Evolutionary conservation across 2,888 invertebrate genomes (phyloP).

Genomic region (Noctua pronuba): DNA sequence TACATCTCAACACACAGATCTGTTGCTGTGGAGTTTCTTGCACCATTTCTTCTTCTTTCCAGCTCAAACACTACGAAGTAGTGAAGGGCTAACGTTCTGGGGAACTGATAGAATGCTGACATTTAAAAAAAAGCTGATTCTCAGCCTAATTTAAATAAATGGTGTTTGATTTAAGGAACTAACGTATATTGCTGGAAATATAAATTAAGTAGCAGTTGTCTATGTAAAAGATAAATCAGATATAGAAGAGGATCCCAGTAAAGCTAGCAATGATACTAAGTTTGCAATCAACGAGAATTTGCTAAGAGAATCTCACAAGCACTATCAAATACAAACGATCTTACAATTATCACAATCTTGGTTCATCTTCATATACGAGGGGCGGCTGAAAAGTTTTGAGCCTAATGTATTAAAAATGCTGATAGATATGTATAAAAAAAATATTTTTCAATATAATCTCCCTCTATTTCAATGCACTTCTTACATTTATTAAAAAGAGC

Average conservation of each 20-base stretch:
- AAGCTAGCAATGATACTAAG: not conserved
- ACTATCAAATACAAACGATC: slow-evolving; percentile 38
- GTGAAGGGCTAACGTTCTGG: not conserved
- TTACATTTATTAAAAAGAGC: too few species aligned
- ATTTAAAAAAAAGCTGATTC: not conserved
- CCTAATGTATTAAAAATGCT: too few species aligned
- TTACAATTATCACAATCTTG: slow-evolving; percentile 33
- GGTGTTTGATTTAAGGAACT: not conserved
- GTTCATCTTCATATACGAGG: slow-evolving; percentile 31
- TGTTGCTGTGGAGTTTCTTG: not conserved
- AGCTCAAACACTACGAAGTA: not conserved
- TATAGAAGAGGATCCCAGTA: not conserved
- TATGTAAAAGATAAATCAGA: not conserved
- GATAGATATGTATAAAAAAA: too few species aligned
- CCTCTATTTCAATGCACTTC: too few species aligned
- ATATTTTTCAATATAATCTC: too few species aligned
- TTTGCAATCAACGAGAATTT: not conserved
- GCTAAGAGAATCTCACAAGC: slow-evolving; percentile 23
- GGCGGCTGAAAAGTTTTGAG: too few species aligned
- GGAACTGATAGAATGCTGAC: not conserved
- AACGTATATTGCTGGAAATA: not conserved
- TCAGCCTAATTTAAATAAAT: not conserved
- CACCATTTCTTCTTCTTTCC: not conserved
- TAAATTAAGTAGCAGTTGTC: not conserved
- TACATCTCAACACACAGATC: not conserved